phyloP scores from a whole-genome alignment of 1,140 invertebrate genomes.

The Pseudachorutes palmiensis region DNA sequence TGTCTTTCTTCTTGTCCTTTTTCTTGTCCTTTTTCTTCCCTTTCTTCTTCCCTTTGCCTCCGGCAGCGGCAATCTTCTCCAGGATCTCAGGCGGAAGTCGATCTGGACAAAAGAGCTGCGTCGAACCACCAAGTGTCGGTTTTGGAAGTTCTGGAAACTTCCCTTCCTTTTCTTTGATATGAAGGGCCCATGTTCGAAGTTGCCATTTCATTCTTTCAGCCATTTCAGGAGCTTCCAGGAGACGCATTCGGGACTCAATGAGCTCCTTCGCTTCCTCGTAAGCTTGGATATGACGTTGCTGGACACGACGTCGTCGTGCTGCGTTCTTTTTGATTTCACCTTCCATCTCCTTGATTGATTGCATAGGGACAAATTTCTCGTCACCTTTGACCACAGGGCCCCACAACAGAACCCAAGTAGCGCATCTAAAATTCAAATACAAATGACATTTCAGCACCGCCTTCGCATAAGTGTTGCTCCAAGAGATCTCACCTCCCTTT shows the following conservation, averaged over 20 bases:
- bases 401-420: constrained; percentile 12
- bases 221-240: constrained; percentile 58
- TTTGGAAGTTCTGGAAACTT: constrained; percentile 84
- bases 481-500: too few relatives aligned
- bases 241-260: constrained; percentile 43
- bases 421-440: too few relatives aligned
- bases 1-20: constrained; percentile 49
- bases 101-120: constrained; percentile 62
- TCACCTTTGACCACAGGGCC: not conserved
- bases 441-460: too few relatives aligned
- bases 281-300: constrained; percentile 12
- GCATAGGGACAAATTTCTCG: not conserved
- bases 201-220: constrained; percentile 58
- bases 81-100: constrained; percentile 43
- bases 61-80: constrained; percentile 39
- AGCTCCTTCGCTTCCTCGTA: constrained; percentile 33
- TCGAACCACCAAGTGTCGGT: constrained; percentile 77
- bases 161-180: constrained; percentile 65
- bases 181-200: constrained; percentile 72
- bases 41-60: constrained; percentile 49
- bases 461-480: too few relatives aligned
- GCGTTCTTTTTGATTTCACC: not conserved
- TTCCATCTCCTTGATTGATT: constrained; percentile 1
- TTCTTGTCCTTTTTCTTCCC: constrained; percentile 44
- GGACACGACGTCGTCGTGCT: constrained; percentile 6